Evolutionary conservation across 2,888 invertebrate genomes (phyloP).

Genomic region (Branchipolynoe longqiensis): DNA sequence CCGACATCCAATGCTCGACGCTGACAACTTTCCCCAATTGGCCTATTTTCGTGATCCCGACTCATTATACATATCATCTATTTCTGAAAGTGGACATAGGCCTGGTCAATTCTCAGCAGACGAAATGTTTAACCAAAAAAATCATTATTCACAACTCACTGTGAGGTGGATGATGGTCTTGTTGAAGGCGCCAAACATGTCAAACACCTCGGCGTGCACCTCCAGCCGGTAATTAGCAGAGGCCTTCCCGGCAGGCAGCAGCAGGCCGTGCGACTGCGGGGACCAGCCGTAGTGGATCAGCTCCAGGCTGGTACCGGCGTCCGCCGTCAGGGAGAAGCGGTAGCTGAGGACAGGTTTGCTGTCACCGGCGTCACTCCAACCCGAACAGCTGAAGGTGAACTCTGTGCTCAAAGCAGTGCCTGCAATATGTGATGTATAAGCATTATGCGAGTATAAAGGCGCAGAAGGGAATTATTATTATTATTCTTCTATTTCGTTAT

Average conservation of each 20-base stretch:
- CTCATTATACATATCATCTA: too few relatives aligned
- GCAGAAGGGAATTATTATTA: too few relatives aligned
- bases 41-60: too few relatives aligned
- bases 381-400: slow-evolving; percentile 29
- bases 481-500: too few relatives aligned
- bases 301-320: neutral
- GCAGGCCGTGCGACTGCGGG: slow-evolving; percentile 33
- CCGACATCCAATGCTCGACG: too few relatives aligned
- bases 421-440: too few relatives aligned
- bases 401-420: slow-evolving; percentile 3
- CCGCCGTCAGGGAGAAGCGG: slow-evolving; percentile 1
- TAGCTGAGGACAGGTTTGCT: slow-evolving; percentile 17
- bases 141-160: neutral
- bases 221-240: neutral
- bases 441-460: too few relatives aligned
- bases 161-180: neutral
- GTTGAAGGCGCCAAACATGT: slow-evolving; percentile 25
- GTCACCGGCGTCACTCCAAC: slow-evolving; percentile 1
- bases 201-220: slow-evolving; percentile 9
- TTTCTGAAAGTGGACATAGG: too few relatives aligned
- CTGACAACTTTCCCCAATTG: too few relatives aligned
- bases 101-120: too few relatives aligned
- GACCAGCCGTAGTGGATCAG: slow-evolving; percentile 23
- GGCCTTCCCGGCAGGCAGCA: neutral
- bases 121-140: too few relatives aligned